phyloP scores from a whole-genome alignment of 1,140 invertebrate species.

The Delia radicum region DNA sequence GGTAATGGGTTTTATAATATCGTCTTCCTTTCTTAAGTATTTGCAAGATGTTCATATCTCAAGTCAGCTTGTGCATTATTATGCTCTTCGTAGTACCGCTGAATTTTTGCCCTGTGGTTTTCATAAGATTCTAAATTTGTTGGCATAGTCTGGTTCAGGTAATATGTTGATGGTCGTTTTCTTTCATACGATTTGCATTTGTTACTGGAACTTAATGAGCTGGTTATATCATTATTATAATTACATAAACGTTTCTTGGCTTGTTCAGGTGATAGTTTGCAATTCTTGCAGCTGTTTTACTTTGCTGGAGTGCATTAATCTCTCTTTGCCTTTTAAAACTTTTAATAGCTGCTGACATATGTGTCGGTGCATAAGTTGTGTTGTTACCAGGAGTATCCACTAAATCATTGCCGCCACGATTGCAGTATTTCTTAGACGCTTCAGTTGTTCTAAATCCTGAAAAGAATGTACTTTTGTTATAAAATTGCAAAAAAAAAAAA shows the following conservation, averaged over 20 bases:
- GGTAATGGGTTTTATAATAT: conserved; percentile 31
- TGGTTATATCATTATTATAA: conserved; percentile 50
- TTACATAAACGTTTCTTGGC: conserved; percentile 47
- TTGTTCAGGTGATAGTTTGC: conserved; percentile 40
- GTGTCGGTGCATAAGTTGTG: background rate
- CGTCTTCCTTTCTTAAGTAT: conserved; percentile 29
- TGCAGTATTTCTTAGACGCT: conserved; percentile 44
- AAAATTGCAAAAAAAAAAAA: no score
- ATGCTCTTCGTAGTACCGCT: conserved; percentile 31
- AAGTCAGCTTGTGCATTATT: conserved; percentile 4
- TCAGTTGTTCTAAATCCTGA: conserved; percentile 42
- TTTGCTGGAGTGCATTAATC: conserved; percentile 27
- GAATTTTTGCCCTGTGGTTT: conserved; percentile 41
- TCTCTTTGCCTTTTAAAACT: conserved; percentile 37
- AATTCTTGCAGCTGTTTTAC: background rate
- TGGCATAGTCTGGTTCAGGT: background rate
- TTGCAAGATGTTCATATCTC: conserved; percentile 28
- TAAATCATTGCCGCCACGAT: conserved; percentile 34
- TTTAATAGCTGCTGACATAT: background rate
- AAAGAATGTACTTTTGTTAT: conserved; percentile 22
- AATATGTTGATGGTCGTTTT: background rate
- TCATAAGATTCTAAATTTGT: conserved; percentile 30
- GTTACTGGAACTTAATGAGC: conserved; percentile 49
- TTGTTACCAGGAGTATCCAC: conserved; percentile 28
- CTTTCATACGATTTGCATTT: conserved; percentile 43